Conservation (phyloP, 2,113 vertebrate genomes). For the Campylorhamphus procurvoides region DNA sequence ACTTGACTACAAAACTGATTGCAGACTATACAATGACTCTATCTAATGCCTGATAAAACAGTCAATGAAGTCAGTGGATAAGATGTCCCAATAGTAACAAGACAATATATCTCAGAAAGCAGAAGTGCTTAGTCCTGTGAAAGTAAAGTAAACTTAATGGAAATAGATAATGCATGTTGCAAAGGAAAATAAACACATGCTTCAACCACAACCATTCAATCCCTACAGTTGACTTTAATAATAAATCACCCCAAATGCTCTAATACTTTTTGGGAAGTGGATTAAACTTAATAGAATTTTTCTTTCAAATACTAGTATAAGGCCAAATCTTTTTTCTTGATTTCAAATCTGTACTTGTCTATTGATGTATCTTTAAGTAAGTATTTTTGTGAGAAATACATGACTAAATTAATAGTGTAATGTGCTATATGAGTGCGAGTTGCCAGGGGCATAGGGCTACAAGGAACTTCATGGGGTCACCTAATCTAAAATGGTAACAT, state of each 20-base stretch:
- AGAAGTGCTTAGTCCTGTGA: background rate
- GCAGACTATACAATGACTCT: background rate
- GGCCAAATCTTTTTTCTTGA: background rate
- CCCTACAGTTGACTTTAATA: background rate
- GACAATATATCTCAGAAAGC: background rate
- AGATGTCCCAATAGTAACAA: background rate
- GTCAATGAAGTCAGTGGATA: background rate
- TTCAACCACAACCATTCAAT: background rate
- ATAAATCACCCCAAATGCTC: background rate
- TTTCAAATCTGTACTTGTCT: background rate
- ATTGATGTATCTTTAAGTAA: background rate
- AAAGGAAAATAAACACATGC: background rate
- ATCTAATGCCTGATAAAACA: background rate
- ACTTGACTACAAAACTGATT: background rate
- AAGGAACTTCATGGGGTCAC: background rate
- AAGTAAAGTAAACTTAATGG: constrained; percentile 5
- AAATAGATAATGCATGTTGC: constrained; percentile 19
- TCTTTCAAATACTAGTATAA: background rate
- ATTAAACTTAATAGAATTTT: background rate
- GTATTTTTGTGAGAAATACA: background rate
- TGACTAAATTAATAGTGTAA: background rate
- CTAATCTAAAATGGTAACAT: background rate
- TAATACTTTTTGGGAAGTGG: background rate
- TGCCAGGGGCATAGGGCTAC: background rate
- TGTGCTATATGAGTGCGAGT: background rate